A percentile compares a stretch with the other conserved stretches of the same genome.
These are phyloP conservation scores for Choreutis nemorana DNA, from an alignment of 2,888 invertebrate genomes.

Conservation along the genomic window DNA sequence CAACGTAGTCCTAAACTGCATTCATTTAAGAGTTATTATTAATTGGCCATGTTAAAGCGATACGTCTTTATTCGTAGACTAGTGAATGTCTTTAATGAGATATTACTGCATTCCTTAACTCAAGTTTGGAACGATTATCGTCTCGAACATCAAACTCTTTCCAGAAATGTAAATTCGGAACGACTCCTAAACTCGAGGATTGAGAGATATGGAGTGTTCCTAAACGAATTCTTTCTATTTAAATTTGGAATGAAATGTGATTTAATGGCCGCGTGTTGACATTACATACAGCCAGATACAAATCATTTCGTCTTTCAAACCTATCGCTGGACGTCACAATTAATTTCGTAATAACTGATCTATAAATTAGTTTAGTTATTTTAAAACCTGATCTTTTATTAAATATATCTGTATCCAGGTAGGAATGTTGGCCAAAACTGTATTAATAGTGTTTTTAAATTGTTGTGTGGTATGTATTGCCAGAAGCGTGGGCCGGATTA, in stretches of 20 bases:
- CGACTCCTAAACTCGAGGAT: constrained; percentile 36
- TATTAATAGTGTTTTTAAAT: constrained; percentile 25
- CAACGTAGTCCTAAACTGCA: constrained; percentile 19
- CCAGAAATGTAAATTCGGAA: constrained; percentile 59
- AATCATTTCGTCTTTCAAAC: constrained; percentile 7
- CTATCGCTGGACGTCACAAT: too few species aligned
- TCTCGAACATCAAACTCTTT: constrained; percentile 54
- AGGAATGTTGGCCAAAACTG: too few species aligned
- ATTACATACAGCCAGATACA: too few species aligned
- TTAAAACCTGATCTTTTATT: too few species aligned
- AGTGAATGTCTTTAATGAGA: constrained; percentile 48
- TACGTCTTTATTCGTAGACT: constrained; percentile 28
- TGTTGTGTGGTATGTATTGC: constrained; percentile 20
- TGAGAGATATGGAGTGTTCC: constrained; percentile 51
- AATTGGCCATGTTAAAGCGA: constrained; percentile 18
- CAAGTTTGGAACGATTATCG: constrained; percentile 45
- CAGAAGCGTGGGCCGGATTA: constrained; percentile 44
- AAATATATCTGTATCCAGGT: too few species aligned
- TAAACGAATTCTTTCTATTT: constrained; percentile 44
- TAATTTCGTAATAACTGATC: too few species aligned
- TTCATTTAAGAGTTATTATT: constrained; percentile 26
- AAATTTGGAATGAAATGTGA: constrained; percentile 49
- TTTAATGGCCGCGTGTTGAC: constrained; percentile 39
- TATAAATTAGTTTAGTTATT: too few species aligned
- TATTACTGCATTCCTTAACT: constrained; percentile 49